Conservation (phyloP, 2,797 vertebrate genomes). For the Triplophysa yarkandensis region DNA sequence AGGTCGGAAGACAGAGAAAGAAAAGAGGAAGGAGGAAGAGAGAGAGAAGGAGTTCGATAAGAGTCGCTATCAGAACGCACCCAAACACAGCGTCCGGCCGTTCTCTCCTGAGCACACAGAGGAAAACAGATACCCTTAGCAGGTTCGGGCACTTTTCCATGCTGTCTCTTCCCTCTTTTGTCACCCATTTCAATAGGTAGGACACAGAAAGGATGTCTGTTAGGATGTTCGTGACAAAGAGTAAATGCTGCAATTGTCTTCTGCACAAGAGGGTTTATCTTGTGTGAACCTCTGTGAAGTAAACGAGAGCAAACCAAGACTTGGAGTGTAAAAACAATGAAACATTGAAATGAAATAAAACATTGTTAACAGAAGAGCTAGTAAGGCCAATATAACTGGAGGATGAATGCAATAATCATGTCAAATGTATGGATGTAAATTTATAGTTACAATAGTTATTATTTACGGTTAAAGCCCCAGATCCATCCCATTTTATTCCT, state of each 20-base stretch:
- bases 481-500: not conserved
- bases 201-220: constrained; percentile 49
- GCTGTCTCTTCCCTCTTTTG: constrained; percentile 54
- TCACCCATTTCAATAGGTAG: constrained; percentile 56
- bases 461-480: not conserved
- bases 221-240: constrained; percentile 41
- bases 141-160: constrained; percentile 50
- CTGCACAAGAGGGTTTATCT: constrained; percentile 45
- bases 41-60: constrained; percentile 52
- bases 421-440: not conserved
- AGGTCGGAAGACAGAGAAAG: constrained; percentile 51
- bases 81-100: constrained; percentile 58
- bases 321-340: not conserved
- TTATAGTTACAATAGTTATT: not conserved
- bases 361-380: too few species aligned
- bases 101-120: constrained; percentile 41
- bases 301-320: constrained; percentile 1
- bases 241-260: constrained; percentile 53
- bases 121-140: constrained; percentile 50
- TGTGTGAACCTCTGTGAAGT: constrained; percentile 34
- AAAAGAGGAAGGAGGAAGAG: constrained; percentile 53
- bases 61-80: constrained; percentile 55
- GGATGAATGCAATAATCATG: not conserved
- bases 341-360: not conserved
- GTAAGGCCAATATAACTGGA: not conserved